Evolutionary conservation across 2,797 vertebrate species (phyloP).

Genomic region (Remorina albescens): DNA sequence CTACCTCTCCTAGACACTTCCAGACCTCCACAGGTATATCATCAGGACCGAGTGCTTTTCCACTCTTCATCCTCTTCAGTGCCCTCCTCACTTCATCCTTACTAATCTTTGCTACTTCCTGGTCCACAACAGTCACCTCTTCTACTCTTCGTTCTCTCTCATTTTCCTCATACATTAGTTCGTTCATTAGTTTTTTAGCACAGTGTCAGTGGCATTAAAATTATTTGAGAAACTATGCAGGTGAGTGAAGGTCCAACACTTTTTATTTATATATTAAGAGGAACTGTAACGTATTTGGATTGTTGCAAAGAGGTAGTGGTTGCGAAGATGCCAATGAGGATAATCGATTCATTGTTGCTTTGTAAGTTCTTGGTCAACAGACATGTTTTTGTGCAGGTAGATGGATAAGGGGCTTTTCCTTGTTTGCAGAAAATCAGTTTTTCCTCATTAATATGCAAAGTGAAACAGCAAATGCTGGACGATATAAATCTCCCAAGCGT

Average conservation of each 20-base stretch:
- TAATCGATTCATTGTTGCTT: not conserved
- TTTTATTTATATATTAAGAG: too few species aligned
- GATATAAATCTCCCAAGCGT: not conserved
- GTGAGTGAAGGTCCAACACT: not conserved
- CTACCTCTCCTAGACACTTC: too few species aligned
- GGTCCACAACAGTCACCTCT: too few species aligned
- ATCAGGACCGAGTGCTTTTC: too few species aligned
- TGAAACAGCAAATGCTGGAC: not conserved
- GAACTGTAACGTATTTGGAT: conserved; percentile 1
- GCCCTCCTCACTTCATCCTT: too few species aligned
- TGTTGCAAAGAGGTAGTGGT: not conserved
- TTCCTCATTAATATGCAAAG: not conserved
- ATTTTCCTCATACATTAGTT: too few species aligned
- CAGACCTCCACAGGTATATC: too few species aligned
- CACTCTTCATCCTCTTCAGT: too few species aligned
- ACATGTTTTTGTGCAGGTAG: not conserved
- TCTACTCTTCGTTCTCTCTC: too few species aligned
- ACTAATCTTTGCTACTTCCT: too few species aligned
- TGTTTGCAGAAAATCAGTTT: not conserved
- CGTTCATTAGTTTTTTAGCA: too few species aligned
- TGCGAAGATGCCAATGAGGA: not conserved
- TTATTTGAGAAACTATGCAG: not conserved
- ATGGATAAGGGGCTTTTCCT: not conserved
- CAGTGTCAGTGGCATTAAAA: too few species aligned
- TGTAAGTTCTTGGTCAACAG: not conserved